Percentiles rank a stretch among this genome's conserved stretches.
phyloP scores from a whole-genome alignment of 2,797 vertebrate genomes.

The Gouania willdenowi region DNA sequence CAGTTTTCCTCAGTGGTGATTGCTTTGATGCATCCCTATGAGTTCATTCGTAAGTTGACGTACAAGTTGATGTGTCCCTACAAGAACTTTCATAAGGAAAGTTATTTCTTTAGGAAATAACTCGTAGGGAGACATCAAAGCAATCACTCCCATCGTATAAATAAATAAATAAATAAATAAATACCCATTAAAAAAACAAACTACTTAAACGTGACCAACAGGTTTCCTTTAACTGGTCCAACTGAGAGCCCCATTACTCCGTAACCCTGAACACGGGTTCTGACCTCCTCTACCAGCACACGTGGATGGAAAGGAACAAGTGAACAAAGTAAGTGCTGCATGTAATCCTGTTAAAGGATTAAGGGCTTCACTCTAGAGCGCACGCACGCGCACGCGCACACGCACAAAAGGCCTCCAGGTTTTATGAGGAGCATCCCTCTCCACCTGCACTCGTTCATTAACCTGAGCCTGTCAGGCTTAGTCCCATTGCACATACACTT shows the following conservation, averaged over 20 bases:
- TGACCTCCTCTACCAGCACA: slow-evolving; percentile 41
- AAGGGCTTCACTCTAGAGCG: slow-evolving; percentile 33
- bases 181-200: not conserved
- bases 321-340: slow-evolving; percentile 62
- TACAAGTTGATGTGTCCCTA: too few relatives aligned
- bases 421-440: slow-evolving; percentile 38
- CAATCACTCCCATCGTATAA: too few relatives aligned
- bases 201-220: slow-evolving; percentile 7
- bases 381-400: slow-evolving; percentile 13
- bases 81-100: too few relatives aligned
- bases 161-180: too few relatives aligned
- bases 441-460: slow-evolving; percentile 51
- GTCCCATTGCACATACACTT: slow-evolving; percentile 19
- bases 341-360: slow-evolving; percentile 76
- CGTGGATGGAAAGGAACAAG: slow-evolving; percentile 56
- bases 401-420: slow-evolving; percentile 11
- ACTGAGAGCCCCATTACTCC: slow-evolving; percentile 36
- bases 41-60: too few relatives aligned
- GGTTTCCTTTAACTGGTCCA: slow-evolving; percentile 14
- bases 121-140: too few relatives aligned
- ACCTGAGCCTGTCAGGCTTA: slow-evolving; percentile 27
- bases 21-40: too few relatives aligned
- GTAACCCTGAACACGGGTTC: slow-evolving; percentile 50
- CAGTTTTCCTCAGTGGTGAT: too few relatives aligned
- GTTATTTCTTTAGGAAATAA: too few relatives aligned